Evolutionary conservation across 2,888 invertebrate species (phyloP).

Genomic region (Calephelis perditalis): DNA sequence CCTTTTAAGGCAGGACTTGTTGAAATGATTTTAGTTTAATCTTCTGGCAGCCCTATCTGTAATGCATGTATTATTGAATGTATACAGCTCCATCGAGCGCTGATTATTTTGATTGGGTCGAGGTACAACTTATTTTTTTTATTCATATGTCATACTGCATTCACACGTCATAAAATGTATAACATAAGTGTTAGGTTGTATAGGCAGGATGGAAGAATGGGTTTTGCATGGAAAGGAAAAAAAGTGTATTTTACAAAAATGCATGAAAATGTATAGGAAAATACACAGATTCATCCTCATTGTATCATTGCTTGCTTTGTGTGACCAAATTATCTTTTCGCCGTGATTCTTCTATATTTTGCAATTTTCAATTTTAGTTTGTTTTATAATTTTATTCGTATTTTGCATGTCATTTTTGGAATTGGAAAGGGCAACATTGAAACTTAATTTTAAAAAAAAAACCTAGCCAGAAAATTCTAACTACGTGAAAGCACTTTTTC

Average conservation of each 20-base stretch:
- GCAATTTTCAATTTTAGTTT: constrained; percentile 20
- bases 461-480: no score
- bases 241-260: not conserved
- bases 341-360: constrained; percentile 32
- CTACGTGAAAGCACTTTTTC: no score
- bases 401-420: constrained; percentile 27
- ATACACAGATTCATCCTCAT: constrained; percentile 43
- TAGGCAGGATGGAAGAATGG: constrained; percentile 10
- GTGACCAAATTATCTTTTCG: constrained; percentile 35
- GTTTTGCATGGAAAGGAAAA: constrained; percentile 7
- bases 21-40: constrained; percentile 7
- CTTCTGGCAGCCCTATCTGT: constrained; percentile 10
- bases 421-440: constrained; percentile 13
- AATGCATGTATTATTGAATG: constrained; percentile 36
- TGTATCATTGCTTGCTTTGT: constrained; percentile 58
- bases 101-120: constrained; percentile 55
- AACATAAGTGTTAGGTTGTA: not conserved
- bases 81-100: constrained; percentile 35
- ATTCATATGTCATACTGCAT: constrained; percentile 28
- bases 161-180: constrained; percentile 18
- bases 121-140: constrained; percentile 51
- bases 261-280: not conserved
- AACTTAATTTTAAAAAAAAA: constrained; percentile 1
- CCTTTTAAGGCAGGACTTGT: constrained; percentile 11
- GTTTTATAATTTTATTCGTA: constrained; percentile 26